Evolutionary conservation across 2,113 vertebrate species (phyloP).

Genomic region (Podarcis raffonei): DNA sequence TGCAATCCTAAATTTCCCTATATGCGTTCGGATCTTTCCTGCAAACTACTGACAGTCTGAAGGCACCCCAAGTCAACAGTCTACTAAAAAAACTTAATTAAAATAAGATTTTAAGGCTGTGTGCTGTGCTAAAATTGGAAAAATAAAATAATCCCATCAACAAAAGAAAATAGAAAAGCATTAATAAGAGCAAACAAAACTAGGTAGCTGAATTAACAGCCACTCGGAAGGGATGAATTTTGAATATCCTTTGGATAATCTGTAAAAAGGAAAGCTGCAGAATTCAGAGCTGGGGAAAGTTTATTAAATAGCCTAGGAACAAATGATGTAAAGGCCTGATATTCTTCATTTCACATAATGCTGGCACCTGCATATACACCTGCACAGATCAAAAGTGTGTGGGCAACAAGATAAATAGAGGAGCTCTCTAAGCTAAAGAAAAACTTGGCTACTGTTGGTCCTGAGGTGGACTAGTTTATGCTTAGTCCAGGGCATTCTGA

Average conservation of each 20-base stretch:
- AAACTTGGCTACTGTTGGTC: neutral
- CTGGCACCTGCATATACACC: neutral
- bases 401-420: neutral
- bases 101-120: too few species aligned
- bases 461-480: too few species aligned
- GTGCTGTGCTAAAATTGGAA: neutral
- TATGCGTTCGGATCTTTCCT: too few species aligned
- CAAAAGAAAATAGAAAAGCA: neutral
- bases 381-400: neutral
- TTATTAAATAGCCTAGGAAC: neutral
- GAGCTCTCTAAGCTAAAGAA: neutral
- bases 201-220: neutral
- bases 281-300: too few species aligned
- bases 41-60: too few species aligned
- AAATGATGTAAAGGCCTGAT: neutral
- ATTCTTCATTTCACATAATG: neutral
- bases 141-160: neutral
- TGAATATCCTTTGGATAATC: too few species aligned
- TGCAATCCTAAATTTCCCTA: too few species aligned
- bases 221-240: too few species aligned
- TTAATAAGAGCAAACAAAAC: neutral
- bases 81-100: too few species aligned
- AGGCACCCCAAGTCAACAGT: too few species aligned
- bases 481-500: too few species aligned
- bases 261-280: too few species aligned